Evolutionary conservation across 1,140 invertebrate species (phyloP).

Genomic region (Solenopsis fugax): DNA sequence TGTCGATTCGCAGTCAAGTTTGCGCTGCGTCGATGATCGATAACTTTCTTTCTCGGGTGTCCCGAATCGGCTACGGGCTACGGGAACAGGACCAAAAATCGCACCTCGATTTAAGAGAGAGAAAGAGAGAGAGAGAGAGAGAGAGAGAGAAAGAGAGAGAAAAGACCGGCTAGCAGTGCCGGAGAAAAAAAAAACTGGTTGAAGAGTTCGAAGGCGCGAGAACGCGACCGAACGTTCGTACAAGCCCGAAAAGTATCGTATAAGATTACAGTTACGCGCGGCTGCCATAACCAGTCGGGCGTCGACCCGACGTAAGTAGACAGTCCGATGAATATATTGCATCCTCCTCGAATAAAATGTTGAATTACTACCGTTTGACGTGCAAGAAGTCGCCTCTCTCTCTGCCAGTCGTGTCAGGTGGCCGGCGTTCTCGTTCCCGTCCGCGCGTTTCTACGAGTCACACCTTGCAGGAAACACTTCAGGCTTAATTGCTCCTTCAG

Average conservation of each 20-base stretch:
- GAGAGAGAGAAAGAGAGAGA: not conserved
- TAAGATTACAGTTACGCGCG: conserved; percentile 52
- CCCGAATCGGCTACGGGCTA: not conserved
- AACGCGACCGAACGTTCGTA: conserved; percentile 8
- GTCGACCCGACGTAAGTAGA: conserved; percentile 71
- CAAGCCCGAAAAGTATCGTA: conserved; percentile 54
- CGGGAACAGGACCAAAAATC: conserved; percentile 32
- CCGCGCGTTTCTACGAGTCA: conserved; percentile 82
- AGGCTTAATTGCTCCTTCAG: conserved; percentile 84
- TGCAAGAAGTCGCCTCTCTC: conserved; percentile 77
- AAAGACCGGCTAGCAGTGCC: not conserved
- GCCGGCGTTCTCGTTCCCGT: conserved; percentile 82
- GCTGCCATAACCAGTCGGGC: conserved; percentile 55
- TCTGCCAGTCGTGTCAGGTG: conserved; percentile 80
- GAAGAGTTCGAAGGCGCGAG: conserved; percentile 49
- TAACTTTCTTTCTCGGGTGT: conserved; percentile 16
- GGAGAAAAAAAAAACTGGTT: conserved; percentile 35
- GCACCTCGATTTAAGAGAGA: conserved; percentile 1
- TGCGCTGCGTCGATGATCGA: conserved; percentile 13
- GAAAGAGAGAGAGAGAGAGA: not conserved
- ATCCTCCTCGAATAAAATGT: conserved; percentile 82
- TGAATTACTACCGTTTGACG: conserved; percentile 83
- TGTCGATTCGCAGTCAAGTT: not conserved
- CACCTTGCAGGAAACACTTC: conserved; percentile 86
- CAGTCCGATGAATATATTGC: conserved; percentile 79